These are phyloP conservation scores for Dendrophyllia cribrosa DNA, from an alignment of 64 coral and sea anemone genomes.

Conservation along the genomic window DNA sequence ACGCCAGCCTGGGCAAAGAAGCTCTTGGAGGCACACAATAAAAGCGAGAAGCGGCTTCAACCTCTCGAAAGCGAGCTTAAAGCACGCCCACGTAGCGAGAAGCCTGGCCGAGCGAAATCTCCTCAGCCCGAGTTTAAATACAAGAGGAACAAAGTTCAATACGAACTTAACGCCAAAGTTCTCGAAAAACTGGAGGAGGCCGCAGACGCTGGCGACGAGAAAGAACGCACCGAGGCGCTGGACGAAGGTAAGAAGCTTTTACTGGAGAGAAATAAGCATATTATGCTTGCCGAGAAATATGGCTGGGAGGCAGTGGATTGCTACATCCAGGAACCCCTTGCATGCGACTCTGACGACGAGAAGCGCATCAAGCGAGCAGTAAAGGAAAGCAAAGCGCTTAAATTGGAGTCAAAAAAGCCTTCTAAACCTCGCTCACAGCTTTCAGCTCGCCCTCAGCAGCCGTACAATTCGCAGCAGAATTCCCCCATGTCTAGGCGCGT, in stretches of 20 bases:
- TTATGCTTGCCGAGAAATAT: slow-evolving; percentile 51
- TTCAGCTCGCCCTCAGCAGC: neutral
- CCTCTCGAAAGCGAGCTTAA: too few relatives aligned
- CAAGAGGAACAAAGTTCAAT: slow-evolving; percentile 10
- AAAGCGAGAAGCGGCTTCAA: too few relatives aligned
- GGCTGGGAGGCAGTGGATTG: slow-evolving; percentile 51
- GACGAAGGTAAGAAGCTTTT: slow-evolving; percentile 14
- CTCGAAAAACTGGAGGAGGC: slow-evolving; percentile 4
- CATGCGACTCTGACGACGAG: slow-evolving; percentile 12
- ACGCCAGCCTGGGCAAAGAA: neutral
- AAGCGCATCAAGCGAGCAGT: slow-evolving; percentile 6
- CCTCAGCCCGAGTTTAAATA: slow-evolving; percentile 21
- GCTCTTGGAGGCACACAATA: neutral
- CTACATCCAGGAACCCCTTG: slow-evolving; percentile 7
- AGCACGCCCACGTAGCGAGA: too few relatives aligned
- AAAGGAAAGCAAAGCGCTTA: neutral
- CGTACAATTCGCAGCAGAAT: neutral
- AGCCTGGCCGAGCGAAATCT: neutral
- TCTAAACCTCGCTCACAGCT: neutral
- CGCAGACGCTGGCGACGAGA: neutral
- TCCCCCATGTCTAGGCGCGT: neutral
- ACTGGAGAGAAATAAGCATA: slow-evolving; percentile 33
- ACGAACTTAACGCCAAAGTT: neutral
- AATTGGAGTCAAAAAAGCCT: neutral
- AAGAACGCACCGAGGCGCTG: neutral